A percentile compares a stretch with the other conserved stretches of the same genome.
Conservation (phyloP, 2,797 vertebrate genomes). For the Megaceryle alcyon region DNA sequence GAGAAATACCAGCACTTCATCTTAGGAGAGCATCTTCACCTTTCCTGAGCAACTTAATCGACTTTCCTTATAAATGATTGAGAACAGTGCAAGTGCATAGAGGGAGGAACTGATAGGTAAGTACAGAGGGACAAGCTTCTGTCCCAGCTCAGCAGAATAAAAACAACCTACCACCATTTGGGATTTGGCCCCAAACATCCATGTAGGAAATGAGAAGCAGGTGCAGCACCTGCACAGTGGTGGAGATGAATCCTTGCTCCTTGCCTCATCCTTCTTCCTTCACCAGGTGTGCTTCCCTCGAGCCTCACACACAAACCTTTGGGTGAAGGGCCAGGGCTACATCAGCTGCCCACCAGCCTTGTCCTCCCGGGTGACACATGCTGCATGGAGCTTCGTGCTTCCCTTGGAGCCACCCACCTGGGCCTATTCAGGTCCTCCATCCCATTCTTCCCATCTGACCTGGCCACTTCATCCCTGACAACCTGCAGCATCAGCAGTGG, state of each 20-base stretch:
- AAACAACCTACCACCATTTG: not conserved
- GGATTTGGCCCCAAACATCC: not conserved
- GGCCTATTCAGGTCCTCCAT: rapidly evolving
- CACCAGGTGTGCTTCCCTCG: rapidly evolving
- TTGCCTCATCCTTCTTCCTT: not conserved
- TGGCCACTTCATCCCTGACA: rapidly evolving
- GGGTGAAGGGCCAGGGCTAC: rapidly evolving
- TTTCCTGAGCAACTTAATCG: not conserved
- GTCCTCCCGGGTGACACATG: not conserved
- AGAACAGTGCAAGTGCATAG: not conserved
- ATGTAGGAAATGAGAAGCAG: not conserved
- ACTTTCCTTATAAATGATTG: not conserved
- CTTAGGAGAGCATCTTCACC: not conserved
- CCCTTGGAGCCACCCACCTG: not conserved
- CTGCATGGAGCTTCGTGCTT: rapidly evolving
- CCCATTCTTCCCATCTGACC: not conserved
- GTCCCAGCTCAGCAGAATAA: not conserved
- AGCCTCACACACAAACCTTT: not conserved
- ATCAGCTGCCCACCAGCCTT: not conserved
- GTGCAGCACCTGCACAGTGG: not conserved
- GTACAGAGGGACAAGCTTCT: not conserved
- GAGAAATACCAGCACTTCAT: not conserved
- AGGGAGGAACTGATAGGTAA: not conserved
- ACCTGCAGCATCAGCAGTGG: not conserved
- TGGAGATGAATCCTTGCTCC: not conserved